A percentile compares a stretch with the other conserved stretches of the same genome.
Conservation (phyloP, 2,113 vertebrate genomes). For the Callaeas wilsoni region DNA sequence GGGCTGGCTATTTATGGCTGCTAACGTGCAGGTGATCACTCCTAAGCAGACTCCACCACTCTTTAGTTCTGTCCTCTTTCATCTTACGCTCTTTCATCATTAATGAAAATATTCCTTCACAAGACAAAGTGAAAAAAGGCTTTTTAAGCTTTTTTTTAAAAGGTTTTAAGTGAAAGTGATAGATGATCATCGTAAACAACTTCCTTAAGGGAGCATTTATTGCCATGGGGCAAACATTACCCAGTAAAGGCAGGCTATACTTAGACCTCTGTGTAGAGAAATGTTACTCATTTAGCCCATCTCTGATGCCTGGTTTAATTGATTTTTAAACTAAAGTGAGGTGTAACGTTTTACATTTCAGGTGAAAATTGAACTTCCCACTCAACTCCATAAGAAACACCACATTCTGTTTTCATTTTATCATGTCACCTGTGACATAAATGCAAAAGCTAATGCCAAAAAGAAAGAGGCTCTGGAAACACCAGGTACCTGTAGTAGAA, state of each 20-base stretch:
- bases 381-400: slow-evolving; percentile 94
- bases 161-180: background rate
- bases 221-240: background rate
- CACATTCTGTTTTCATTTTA: slow-evolving; percentile 98
- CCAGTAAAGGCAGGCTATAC: background rate
- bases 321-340: slow-evolving; percentile 40
- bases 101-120: background rate
- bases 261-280: background rate
- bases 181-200: background rate
- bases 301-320: background rate
- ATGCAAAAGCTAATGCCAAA: slow-evolving; percentile 94
- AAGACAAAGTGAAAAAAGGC: background rate
- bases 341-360: slow-evolving; percentile 72
- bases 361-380: slow-evolving; percentile 97
- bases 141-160: too few species aligned
- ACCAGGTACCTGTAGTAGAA: slow-evolving; percentile 79
- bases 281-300: background rate
- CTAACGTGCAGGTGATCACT: background rate
- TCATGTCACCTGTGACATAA: slow-evolving; percentile 97
- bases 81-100: background rate
- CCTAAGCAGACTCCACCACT: background rate
- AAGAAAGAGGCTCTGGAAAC: slow-evolving; percentile 95
- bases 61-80: background rate
- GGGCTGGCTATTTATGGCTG: background rate
- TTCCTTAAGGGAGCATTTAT: background rate